A percentile compares a stretch with the other conserved stretches of the same genome.
These are phyloP conservation scores for Pelochelys cantorii DNA, from an alignment of 2,797 vertebrate species.

Conservation along the genomic window DNA sequence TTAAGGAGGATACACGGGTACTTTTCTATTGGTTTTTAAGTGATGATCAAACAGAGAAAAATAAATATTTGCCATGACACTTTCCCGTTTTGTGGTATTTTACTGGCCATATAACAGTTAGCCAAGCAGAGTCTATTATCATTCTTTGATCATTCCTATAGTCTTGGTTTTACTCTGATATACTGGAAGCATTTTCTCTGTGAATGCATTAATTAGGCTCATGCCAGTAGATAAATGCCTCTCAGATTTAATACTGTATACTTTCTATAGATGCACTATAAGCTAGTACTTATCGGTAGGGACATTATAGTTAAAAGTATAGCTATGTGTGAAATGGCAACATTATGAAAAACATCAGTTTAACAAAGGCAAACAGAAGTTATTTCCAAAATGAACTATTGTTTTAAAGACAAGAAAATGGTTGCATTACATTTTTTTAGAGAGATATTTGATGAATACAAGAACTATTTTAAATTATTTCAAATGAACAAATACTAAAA, in stretches of 20 bases:
- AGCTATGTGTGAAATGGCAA: not conserved
- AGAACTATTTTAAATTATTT: not conserved
- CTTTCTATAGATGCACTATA: not conserved
- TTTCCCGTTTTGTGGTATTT: not conserved
- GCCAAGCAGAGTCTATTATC: not conserved
- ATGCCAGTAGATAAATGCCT: not conserved
- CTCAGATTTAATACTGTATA: not conserved
- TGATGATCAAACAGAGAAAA: not conserved
- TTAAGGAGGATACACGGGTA: not conserved
- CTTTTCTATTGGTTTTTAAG: not conserved
- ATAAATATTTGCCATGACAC: not conserved
- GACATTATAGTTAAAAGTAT: not conserved
- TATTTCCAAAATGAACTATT: not conserved
- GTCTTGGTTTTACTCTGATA: not conserved
- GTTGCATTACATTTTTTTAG: not conserved
- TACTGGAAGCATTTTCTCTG: not conserved
- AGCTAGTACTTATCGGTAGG: not conserved
- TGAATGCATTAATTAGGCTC: not conserved
- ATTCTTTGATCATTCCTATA: not conserved
- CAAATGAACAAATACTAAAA: not conserved
- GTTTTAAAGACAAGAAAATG: not conserved
- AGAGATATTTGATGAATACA: not conserved
- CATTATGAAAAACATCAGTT: not conserved
- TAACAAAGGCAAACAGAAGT: not conserved
- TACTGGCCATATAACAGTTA: not conserved